These are phyloP conservation scores for Rhinolophus sinicus DNA, from an alignment of 2,113 vertebrate genomes.

Conservation along the genomic window DNA sequence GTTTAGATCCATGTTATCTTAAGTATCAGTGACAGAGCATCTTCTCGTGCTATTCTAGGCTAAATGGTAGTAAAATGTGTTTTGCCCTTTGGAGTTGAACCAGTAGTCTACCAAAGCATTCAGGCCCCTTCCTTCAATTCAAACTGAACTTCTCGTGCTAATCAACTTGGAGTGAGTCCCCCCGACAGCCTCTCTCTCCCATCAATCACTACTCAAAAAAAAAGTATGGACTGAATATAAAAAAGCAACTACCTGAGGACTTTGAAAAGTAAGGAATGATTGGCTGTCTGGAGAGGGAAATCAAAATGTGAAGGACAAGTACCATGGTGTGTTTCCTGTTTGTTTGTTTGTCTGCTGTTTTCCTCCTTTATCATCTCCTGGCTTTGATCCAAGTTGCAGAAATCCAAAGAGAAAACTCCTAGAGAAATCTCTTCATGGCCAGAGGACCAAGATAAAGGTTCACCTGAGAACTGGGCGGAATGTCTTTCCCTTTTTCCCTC, in stretches of 20 bases:
- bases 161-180: neutral
- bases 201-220: neutral
- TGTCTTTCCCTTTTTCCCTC: neutral
- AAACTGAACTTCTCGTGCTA: neutral
- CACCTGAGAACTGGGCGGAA: neutral
- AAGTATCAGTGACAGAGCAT: neutral
- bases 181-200: neutral
- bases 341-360: neutral
- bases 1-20: neutral
- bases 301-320: neutral
- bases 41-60: neutral
- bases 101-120: neutral
- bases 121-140: neutral
- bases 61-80: neutral
- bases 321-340: neutral
- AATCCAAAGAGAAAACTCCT: neutral
- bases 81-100: neutral
- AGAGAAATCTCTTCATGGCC: neutral
- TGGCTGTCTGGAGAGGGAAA: neutral
- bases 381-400: neutral
- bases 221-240: neutral
- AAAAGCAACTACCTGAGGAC: neutral
- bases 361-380: neutral
- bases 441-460: neutral
- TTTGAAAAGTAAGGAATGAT: neutral